A percentile compares a stretch with the other conserved stretches of the same genome.
phyloP scores from a whole-genome alignment of 1,140 invertebrate genomes.

The Drosophila pseudoobscura region DNA sequence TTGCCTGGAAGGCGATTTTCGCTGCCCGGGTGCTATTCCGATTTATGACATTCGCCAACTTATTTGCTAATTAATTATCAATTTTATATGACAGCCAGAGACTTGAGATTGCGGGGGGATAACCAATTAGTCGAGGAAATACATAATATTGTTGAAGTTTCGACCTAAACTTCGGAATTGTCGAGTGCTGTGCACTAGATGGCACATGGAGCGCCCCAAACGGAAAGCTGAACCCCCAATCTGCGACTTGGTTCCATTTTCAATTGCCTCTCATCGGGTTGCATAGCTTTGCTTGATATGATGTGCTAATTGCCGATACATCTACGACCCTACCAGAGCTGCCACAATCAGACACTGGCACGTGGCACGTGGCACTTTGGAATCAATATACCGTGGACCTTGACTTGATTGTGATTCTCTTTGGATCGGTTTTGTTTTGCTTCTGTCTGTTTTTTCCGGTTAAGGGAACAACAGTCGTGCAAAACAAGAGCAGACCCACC shows the following conservation, averaged over 20 bases:
- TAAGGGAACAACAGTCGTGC: conserved; percentile 11
- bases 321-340: too few relatives aligned
- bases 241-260: neutral
- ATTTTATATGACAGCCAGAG: conserved; percentile 31
- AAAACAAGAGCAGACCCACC: neutral
- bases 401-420: conserved; percentile 38
- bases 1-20: conserved; percentile 7
- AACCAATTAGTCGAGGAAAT: conserved; percentile 6
- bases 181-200: neutral
- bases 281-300: too few relatives aligned
- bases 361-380: conserved; percentile 27
- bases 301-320: too few relatives aligned
- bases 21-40: conserved; percentile 29
- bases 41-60: conserved; percentile 43
- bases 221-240: neutral
- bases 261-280: conserved; percentile 3
- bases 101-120: conserved; percentile 12
- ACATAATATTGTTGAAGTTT: neutral
- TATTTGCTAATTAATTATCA: conserved; percentile 56
- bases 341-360: neutral
- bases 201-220: neutral
- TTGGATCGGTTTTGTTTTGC: conserved; percentile 26
- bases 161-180: neutral
- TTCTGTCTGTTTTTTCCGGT: conserved; percentile 16
- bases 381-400: conserved; percentile 45